phyloP scores from a whole-genome alignment of 2,797 vertebrate genomes.

The Schizopygopsis malacanthus region DNA sequence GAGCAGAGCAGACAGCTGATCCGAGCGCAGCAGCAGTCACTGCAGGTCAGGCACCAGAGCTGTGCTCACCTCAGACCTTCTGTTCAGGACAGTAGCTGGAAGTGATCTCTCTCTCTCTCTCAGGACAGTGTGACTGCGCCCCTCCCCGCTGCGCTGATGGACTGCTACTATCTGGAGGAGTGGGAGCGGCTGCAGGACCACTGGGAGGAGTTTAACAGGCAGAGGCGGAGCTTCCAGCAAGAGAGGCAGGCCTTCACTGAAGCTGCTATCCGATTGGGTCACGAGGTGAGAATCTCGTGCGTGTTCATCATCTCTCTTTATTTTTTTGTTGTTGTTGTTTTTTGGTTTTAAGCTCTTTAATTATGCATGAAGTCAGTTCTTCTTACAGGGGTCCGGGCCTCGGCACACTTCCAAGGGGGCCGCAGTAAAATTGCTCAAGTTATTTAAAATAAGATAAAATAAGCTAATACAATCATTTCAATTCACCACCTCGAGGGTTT shows the following conservation, averaged over 20 bases:
- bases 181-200: conserved; percentile 77
- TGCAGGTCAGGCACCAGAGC: conserved; percentile 72
- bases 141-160: conserved; percentile 65
- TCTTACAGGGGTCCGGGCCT: background rate
- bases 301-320: too few relatives aligned
- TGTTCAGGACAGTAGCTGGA: background rate
- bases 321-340: too few relatives aligned
- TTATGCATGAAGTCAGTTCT: background rate
- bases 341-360: too few relatives aligned
- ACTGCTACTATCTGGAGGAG: conserved; percentile 82
- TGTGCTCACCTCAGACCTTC: rapidly evolving
- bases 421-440: too few relatives aligned
- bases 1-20: conserved; percentile 77
- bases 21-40: conserved; percentile 75
- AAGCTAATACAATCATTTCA: background rate
- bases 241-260: conserved; percentile 82
- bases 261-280: conserved; percentile 81
- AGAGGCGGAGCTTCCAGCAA: conserved; percentile 76
- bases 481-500: background rate
- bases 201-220: conserved; percentile 70
- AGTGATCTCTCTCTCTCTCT: background rate
- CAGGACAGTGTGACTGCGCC: conserved; percentile 70
- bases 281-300: conserved; percentile 68
- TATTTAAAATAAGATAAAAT: background rate
- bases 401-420: background rate